A percentile compares a stretch with the other conserved stretches of the same genome.
These are phyloP conservation scores for Hapalemur alaotrensis DNA, from an alignment of 2,797 vertebrate species.

Conservation along the genomic window DNA sequence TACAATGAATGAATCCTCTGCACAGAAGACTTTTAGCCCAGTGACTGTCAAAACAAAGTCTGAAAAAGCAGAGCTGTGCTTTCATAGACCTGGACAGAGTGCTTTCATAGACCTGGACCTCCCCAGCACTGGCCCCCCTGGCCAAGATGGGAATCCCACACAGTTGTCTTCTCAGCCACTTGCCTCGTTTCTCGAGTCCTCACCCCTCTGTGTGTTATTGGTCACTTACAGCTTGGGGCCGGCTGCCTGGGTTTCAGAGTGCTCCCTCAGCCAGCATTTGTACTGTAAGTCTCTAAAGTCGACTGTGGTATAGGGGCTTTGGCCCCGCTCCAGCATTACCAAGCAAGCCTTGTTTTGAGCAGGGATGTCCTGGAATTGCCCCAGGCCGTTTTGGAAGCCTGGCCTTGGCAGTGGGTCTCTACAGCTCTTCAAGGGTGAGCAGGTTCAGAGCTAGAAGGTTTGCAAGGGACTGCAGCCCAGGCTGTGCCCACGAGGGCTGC, in stretches of 20 bases:
- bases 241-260: not conserved
- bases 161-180: not conserved
- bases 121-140: fast-evolving
- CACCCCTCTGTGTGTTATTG: not conserved
- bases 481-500: not conserved
- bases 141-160: fast-evolving
- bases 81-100: not conserved
- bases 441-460: not conserved
- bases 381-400: not conserved
- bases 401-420: not conserved
- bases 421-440: not conserved
- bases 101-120: too few species aligned
- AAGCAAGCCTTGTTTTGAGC: not conserved
- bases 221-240: too few species aligned
- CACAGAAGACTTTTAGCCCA: not conserved
- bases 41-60: not conserved
- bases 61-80: not conserved
- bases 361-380: not conserved
- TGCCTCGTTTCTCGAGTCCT: not conserved
- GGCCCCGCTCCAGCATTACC: not conserved
- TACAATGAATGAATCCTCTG: not conserved
- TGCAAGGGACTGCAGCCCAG: not conserved
- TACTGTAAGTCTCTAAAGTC: not conserved
- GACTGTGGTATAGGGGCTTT: fast-evolving
- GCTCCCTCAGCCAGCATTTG: not conserved